Evolutionary conservation across 2,888 invertebrate genomes (phyloP).

Genomic region (Oconnorella tubifera): DNA sequence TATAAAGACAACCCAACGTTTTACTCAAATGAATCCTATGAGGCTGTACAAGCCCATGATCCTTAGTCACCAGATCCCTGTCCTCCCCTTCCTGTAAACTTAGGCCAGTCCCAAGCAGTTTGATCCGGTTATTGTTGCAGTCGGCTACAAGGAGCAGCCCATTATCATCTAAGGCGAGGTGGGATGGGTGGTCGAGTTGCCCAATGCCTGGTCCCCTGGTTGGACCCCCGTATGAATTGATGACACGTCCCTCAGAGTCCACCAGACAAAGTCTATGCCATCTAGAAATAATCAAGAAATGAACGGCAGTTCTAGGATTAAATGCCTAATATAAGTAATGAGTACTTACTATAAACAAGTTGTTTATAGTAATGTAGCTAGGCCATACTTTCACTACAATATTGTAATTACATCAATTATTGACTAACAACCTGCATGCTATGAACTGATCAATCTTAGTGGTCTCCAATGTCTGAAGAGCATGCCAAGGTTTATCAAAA

Average conservation of each 20-base stretch:
- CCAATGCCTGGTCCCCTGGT: slow-evolving; percentile 1
- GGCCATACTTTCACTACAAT: no score
- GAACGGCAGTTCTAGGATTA: no score
- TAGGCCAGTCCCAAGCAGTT: slow-evolving; percentile 1
- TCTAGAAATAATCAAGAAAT: no score
- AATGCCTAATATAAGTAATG: no score
- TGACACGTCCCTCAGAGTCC: neutral
- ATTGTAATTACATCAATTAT: no score
- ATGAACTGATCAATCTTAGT: neutral
- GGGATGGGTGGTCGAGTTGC: slow-evolving; percentile 11
- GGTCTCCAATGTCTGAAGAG: neutral
- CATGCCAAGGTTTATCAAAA: slow-evolving; percentile 18
- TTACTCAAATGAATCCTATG: slow-evolving; percentile 1
- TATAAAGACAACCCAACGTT: slow-evolving; percentile 7
- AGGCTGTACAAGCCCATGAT: neutral
- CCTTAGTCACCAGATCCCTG: slow-evolving; percentile 6
- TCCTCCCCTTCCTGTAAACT: neutral
- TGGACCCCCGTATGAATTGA: slow-evolving; percentile 1
- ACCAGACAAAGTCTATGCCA: slow-evolving; percentile 14
- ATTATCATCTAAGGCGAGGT: slow-evolving; percentile 4
- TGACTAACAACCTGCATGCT: neutral
- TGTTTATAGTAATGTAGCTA: no score
- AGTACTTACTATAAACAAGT: no score
- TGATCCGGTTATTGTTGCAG: slow-evolving; percentile 12
- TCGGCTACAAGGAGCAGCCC: slow-evolving; percentile 10